A percentile compares a stretch with the other conserved stretches of the same genome.
Conservation (phyloP, 1,140 invertebrate genomes). For the Spodoptera frugiperda region DNA sequence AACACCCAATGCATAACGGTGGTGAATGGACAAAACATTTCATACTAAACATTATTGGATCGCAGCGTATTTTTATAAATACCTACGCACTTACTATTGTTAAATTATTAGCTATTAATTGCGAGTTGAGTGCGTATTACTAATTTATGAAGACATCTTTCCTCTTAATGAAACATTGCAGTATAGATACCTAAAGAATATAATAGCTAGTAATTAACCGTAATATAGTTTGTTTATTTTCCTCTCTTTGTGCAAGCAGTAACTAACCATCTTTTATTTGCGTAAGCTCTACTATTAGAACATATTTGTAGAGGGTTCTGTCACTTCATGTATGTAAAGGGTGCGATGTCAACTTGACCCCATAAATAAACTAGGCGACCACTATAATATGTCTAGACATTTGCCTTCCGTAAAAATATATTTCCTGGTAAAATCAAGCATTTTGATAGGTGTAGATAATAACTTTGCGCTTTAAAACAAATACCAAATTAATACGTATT, state of each 20-base stretch:
- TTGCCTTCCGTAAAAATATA: too few relatives aligned
- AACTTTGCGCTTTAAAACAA: too few relatives aligned
- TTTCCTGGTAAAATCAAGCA: too few relatives aligned
- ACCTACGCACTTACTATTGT: too few relatives aligned
- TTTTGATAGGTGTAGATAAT: too few relatives aligned
- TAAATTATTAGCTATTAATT: neutral
- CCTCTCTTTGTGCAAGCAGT: neutral
- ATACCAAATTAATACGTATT: too few relatives aligned
- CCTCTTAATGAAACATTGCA: neutral
- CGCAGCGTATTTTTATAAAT: neutral
- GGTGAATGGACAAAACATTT: neutral
- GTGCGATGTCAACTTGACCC: too few relatives aligned
- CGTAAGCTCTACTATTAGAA: too few relatives aligned
- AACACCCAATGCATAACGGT: neutral
- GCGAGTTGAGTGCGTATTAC: neutral
- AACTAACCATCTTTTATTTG: neutral
- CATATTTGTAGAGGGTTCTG: too few relatives aligned
- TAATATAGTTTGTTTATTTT: neutral
- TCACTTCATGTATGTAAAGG: too few relatives aligned
- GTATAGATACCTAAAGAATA: neutral
- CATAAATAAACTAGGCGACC: too few relatives aligned
- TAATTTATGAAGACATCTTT: constrained; percentile 1
- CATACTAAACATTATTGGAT: neutral
- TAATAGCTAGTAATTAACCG: neutral
- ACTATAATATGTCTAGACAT: too few relatives aligned